A percentile compares a stretch with the other conserved stretches of the same genome.
These are phyloP conservation scores for Cydia pomonella DNA, from an alignment of 1,140 invertebrate species.

Conservation along the genomic window DNA sequence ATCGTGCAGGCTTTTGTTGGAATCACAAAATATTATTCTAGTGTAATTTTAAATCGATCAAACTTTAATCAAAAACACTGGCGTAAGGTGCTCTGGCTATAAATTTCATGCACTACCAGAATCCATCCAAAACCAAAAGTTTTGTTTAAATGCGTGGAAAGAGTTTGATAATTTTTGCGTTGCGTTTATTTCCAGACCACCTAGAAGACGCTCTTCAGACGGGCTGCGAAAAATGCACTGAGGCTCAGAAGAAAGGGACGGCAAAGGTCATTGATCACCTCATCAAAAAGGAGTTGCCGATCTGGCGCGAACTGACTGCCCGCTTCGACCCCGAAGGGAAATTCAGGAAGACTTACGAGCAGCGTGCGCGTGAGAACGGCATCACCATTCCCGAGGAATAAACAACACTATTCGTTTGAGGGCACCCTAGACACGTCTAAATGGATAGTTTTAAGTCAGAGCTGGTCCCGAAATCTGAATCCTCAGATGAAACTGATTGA, in stretches of 20 bases:
- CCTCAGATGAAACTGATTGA: no score
- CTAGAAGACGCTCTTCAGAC: conserved; percentile 84
- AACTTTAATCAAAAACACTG: no score
- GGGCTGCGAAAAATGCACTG: conserved; percentile 83
- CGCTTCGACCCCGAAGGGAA: conserved; percentile 84
- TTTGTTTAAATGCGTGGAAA: not conserved
- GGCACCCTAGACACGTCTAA: no score
- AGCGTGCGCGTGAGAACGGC: conserved; percentile 74
- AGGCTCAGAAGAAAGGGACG: conserved; percentile 80
- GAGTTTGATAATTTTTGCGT: not conserved
- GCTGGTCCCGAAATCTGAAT: no score
- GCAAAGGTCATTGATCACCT: conserved; percentile 78
- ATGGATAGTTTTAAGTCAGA: no score
- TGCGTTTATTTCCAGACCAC: conserved; percentile 63
- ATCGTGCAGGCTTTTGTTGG: no score
- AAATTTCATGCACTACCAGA: no score
- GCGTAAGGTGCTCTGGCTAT: no score
- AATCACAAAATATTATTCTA: no score
- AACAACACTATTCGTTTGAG: not conserved
- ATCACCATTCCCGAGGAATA: conserved; percentile 52
- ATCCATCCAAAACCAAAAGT: no score
- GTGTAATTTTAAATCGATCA: no score
- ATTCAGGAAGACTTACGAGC: conserved; percentile 82
- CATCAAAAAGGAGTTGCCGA: conserved; percentile 80
- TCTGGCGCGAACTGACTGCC: conserved; percentile 81